Percentiles rank a stretch among this genome's conserved stretches.
These are phyloP conservation scores for Diachasma alloeum DNA, from an alignment of 1,140 invertebrate genomes.

Conservation along the genomic window DNA sequence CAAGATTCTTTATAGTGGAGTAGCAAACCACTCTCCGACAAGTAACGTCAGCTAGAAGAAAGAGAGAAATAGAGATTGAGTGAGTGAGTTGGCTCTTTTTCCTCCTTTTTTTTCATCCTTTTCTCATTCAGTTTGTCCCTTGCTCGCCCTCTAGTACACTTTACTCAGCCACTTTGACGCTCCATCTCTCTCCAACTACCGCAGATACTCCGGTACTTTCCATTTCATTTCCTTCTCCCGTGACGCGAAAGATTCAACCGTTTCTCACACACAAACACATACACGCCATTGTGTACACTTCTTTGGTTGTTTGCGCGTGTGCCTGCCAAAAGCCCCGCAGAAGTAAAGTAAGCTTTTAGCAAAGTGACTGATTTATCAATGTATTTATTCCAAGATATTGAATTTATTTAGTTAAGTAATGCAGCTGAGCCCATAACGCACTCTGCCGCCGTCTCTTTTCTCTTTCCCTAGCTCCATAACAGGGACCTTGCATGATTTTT, in stretches of 20 bases:
- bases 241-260: not conserved
- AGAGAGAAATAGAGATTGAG: not conserved
- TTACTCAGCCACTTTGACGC: constrained; percentile 3
- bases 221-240: not conserved
- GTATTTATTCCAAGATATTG: constrained; percentile 67
- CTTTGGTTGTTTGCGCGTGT: constrained; percentile 56
- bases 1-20: constrained; percentile 61
- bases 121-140: constrained; percentile 28
- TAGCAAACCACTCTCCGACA: constrained; percentile 56
- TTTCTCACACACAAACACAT: not conserved
- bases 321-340: constrained; percentile 54
- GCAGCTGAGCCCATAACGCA: constrained; percentile 35
- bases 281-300: constrained; percentile 15
- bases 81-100: constrained; percentile 31
- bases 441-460: not conserved
- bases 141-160: constrained; percentile 19
- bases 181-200: not conserved
- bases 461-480: not conserved
- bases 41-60: constrained; percentile 44
- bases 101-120: constrained; percentile 24
- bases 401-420: constrained; percentile 65
- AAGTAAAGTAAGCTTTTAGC: constrained; percentile 65
- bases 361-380: constrained; percentile 66
- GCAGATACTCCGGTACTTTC: not conserved
- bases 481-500: not conserved